phyloP scores from a whole-genome alignment of 2,113 vertebrate genomes.

The Stegastes partitus region DNA sequence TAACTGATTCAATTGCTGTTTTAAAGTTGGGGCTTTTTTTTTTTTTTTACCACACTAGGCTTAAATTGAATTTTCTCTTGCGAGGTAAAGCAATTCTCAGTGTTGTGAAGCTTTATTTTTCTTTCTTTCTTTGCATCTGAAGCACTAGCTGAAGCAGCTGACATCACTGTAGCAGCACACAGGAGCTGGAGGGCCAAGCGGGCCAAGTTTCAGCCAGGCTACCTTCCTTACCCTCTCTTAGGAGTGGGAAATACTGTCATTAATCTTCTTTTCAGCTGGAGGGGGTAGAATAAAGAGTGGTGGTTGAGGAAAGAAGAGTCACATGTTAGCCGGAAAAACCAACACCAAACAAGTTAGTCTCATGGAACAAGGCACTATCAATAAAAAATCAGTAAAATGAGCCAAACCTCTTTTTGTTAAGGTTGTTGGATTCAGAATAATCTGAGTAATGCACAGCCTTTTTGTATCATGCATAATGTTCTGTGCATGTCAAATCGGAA shows the following conservation, averaged over 20 bases:
- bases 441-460: conserved; percentile 42
- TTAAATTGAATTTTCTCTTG: background rate
- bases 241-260: conserved; percentile 83
- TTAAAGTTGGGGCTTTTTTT: background rate
- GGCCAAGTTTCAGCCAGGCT: conserved; percentile 66
- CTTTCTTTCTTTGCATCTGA: conserved; percentile 45
- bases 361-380: conserved; percentile 63
- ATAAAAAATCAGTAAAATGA: conserved; percentile 43
- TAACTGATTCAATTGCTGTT: background rate
- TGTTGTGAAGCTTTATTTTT: conserved; percentile 27
- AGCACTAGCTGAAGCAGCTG: conserved; percentile 79
- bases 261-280: conserved; percentile 85
- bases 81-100: conserved; percentile 32
- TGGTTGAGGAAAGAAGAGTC: conserved; percentile 78
- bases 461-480: conserved; percentile 59
- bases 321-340: conserved; percentile 80
- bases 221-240: conserved; percentile 85
- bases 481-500: background rate
- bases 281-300: conserved; percentile 74
- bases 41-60: background rate
- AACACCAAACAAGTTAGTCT: conserved; percentile 81
- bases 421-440: conserved; percentile 11
- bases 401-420: conserved; percentile 79
- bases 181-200: conserved; percentile 74
- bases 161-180: conserved; percentile 78